A percentile compares a stretch with the other conserved stretches of the same genome.
Conservation (phyloP, 2,888 invertebrate genomes). For the Leucania comma region DNA sequence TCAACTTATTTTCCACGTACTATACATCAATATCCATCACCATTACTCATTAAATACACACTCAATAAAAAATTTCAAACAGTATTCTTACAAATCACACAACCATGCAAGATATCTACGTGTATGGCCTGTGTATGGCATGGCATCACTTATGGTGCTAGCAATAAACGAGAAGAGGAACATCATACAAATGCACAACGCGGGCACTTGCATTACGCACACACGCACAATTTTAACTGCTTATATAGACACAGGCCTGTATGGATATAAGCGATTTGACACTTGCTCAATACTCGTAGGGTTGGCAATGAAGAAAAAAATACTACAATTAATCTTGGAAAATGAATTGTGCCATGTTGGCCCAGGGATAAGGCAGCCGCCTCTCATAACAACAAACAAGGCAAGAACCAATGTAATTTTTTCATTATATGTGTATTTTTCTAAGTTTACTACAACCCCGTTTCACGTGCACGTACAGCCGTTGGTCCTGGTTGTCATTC, state of each 20-base stretch:
- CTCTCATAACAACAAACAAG: no score
- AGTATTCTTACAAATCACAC: conserved; percentile 9
- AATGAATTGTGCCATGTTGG: no score
- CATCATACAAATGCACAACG: conserved; percentile 60
- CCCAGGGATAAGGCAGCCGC: no score
- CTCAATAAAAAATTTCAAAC: no score
- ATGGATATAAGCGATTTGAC: conserved; percentile 77
- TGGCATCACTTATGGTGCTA: conserved; percentile 31
- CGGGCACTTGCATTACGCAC: conserved; percentile 61
- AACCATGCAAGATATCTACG: conserved; percentile 5
- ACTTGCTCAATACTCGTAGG: conserved; percentile 77
- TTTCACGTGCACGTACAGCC: no score
- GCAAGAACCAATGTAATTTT: no score
- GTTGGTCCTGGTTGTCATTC: no score
- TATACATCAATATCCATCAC: not conserved
- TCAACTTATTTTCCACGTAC: no score
- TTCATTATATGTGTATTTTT: no score
- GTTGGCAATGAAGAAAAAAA: conserved; percentile 42
- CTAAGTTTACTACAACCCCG: no score
- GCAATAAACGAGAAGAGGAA: conserved; percentile 58
- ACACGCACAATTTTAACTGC: conserved; percentile 61
- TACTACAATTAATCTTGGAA: not conserved
- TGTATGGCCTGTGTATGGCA: conserved; percentile 9
- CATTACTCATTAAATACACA: not conserved
- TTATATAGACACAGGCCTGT: conserved; percentile 62